These are phyloP conservation scores for Cerceris rybyensis DNA, from an alignment of 2,888 invertebrate species.

Conservation along the genomic window DNA sequence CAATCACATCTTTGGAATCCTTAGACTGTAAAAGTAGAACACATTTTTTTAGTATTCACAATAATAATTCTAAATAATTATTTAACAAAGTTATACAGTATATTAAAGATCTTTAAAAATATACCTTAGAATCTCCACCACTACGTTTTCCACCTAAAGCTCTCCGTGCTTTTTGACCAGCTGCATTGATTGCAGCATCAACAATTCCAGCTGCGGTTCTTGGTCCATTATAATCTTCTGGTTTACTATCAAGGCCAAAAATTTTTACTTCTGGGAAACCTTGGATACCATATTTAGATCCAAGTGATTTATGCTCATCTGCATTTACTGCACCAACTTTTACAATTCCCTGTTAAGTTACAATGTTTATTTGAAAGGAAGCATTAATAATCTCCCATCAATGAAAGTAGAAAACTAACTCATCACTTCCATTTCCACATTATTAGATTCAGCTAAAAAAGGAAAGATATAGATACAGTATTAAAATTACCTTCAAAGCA, in stretches of 20 bases:
- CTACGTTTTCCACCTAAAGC: constrained; percentile 86
- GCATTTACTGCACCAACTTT: constrained; percentile 98
- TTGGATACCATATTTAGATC: constrained; percentile 90
- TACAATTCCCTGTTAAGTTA: constrained; percentile 88
- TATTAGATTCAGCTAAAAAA: neutral
- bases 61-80: neutral
- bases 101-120: too few species aligned
- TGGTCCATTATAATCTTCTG: constrained; percentile 92
- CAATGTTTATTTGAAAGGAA: neutral
- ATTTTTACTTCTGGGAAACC: constrained; percentile 99
- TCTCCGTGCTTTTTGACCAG: constrained; percentile 88
- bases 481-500: constrained; percentile 89
- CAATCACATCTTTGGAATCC: constrained; percentile 88
- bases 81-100: neutral
- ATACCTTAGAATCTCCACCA: constrained; percentile 66
- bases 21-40: constrained; percentile 61
- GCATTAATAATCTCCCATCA: too few species aligned
- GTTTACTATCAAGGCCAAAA: constrained; percentile 90
- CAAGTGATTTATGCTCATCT: constrained; percentile 92
- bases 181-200: constrained; percentile 91
- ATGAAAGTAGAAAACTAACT: too few species aligned
- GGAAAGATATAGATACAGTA: neutral
- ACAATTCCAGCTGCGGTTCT: constrained; percentile 93
- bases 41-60: constrained; percentile 5
- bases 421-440: neutral